Evolutionary conservation across 2,888 invertebrate genomes (phyloP).

Genomic region (Tubulanus polymorphus): DNA sequence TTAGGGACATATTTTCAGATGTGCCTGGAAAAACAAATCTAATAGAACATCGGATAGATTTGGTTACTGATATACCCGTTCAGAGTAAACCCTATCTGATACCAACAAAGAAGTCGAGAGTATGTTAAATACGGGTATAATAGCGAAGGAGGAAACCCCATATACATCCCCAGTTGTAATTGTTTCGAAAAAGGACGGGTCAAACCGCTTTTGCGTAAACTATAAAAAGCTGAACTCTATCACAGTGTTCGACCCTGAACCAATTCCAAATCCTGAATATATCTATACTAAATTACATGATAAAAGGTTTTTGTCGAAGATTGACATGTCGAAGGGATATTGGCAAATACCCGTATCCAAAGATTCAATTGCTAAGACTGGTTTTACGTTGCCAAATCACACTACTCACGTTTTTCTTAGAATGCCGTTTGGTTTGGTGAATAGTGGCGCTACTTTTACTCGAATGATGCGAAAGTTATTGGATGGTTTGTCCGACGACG

Average conservation of each 20-base stretch:
- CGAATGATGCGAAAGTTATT: slow-evolving; percentile 11
- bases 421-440: not conserved
- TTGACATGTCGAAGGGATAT: not conserved
- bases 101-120: slow-evolving; percentile 9
- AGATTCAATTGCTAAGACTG: not conserved
- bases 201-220: not conserved
- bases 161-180: not conserved
- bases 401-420: not conserved
- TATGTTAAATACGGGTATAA: slow-evolving; percentile 18
- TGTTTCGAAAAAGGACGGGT: not conserved
- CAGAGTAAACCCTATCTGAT: too few relatives aligned
- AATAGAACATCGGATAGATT: too few relatives aligned
- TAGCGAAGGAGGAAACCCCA: not conserved
- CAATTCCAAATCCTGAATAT: not conserved
- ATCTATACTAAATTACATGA: not conserved
- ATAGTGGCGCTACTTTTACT: slow-evolving; percentile 3
- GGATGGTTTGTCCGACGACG: not conserved
- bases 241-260: not conserved
- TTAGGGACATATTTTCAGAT: too few relatives aligned
- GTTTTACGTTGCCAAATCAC: not conserved
- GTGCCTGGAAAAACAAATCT: too few relatives aligned
- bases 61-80: too few relatives aligned
- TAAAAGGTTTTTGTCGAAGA: not conserved
- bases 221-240: not conserved
- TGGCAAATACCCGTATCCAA: not conserved